phyloP scores from a whole-genome alignment of 2,888 invertebrate species.

The Tanytarsus gracilentus region DNA sequence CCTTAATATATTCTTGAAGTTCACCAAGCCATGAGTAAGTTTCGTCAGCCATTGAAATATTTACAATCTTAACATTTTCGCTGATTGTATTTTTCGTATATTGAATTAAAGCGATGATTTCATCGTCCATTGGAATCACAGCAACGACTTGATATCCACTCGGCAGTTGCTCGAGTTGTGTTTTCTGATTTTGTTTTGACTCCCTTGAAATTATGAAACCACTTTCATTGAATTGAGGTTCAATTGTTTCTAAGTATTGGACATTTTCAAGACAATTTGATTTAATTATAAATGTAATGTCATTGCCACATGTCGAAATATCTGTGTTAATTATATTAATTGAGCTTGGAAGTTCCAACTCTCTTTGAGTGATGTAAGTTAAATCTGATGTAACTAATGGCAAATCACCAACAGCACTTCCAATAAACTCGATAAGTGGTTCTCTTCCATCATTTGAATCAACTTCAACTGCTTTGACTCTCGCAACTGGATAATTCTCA shows the following conservation, averaged over 20 bases:
- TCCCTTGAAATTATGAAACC: slow-evolving; percentile 56
- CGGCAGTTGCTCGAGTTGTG: slow-evolving; percentile 31
- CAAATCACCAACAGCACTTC: slow-evolving; percentile 54
- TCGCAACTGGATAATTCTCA: slow-evolving; percentile 58
- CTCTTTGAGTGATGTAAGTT: slow-evolving; percentile 42
- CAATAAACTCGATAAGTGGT: slow-evolving; percentile 49
- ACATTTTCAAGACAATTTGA: slow-evolving; percentile 33
- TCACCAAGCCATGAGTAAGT: slow-evolving; percentile 38
- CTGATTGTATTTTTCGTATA: not conserved
- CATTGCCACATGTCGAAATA: slow-evolving; percentile 38
- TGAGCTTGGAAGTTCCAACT: slow-evolving; percentile 48
- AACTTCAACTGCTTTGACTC: slow-evolving; percentile 53
- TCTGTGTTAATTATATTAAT: slow-evolving; percentile 48
- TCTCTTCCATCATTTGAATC: slow-evolving; percentile 45
- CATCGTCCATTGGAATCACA: slow-evolving; percentile 36
- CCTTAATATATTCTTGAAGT: slow-evolving; percentile 35
- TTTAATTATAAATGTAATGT: slow-evolving; percentile 38
- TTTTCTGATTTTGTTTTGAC: slow-evolving; percentile 34
- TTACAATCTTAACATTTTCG: slow-evolving; percentile 30
- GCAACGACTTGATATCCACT: slow-evolving; percentile 35
- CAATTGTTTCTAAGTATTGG: slow-evolving; percentile 43
- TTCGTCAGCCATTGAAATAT: slow-evolving; percentile 35
- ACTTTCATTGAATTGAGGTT: slow-evolving; percentile 48
- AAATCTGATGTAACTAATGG: slow-evolving; percentile 62
- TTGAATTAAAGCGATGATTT: slow-evolving; percentile 38